Evolutionary conservation across 2,113 vertebrate genomes (phyloP).

Genomic region (Mobula hypostoma): DNA sequence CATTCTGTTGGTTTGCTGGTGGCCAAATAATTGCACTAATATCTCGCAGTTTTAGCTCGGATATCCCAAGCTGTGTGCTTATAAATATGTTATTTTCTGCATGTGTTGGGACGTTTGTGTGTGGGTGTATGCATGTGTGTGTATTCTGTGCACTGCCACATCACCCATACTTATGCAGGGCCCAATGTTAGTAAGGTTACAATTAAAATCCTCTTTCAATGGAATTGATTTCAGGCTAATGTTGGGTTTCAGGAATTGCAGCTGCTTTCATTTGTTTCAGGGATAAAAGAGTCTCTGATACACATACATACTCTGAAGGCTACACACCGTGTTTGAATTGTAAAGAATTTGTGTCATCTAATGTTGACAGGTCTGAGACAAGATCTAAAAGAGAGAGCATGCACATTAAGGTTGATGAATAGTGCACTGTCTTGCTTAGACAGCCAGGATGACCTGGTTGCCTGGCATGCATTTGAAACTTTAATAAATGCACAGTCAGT

Average conservation of each 20-base stretch:
- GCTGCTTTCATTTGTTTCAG: conserved; percentile 12
- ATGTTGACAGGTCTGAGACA: background rate
- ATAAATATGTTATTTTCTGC: conserved; percentile 23
- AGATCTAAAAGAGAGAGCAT: background rate
- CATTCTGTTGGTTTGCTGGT: background rate
- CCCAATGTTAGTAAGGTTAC: background rate
- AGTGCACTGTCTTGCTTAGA: conserved; percentile 8
- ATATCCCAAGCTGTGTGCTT: background rate
- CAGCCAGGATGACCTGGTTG: conserved; percentile 8
- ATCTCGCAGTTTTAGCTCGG: too few species aligned
- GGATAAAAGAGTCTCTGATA: conserved; percentile 1
- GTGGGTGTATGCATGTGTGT: background rate
- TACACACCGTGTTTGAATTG: background rate
- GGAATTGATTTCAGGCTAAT: background rate
- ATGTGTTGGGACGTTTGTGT: background rate
- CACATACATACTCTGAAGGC: background rate
- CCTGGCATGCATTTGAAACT: background rate
- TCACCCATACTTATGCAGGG: background rate
- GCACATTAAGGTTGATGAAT: background rate
- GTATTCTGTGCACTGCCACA: background rate
- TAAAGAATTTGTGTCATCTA: background rate
- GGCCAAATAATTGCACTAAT: background rate
- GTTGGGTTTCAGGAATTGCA: background rate
- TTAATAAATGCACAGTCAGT: conserved; percentile 14
- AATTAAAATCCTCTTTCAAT: background rate